Base-by-base conservation (phyloP, 1,140 invertebrate genomes). In the Hycleus phaleratus region DNA sequence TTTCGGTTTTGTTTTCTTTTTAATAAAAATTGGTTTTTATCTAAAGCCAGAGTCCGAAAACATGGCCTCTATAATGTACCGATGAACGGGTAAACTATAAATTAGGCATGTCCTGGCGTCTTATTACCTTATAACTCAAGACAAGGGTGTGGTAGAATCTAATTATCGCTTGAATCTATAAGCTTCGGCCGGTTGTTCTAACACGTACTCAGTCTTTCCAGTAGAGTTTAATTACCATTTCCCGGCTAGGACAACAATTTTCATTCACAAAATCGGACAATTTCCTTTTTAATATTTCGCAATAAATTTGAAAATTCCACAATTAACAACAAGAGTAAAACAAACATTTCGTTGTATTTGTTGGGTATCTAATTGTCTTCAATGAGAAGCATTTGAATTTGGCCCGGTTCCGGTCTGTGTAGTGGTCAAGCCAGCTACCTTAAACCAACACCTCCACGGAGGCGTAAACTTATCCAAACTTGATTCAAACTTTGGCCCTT, bases 61-160 rank as follows among this genome's bases (percentile, higher is more conserved):
- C 45, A 55, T 55, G 44, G 53, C 46, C 57, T 64, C 59, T 56
- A 57, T 61, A 67, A 63, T 57, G 63, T 67, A 58, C 56, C 60
- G 51, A 61, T 62, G 64, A 59, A 56, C 62, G 62, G 62, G 60
- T 64, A 62, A 64, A 68, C 68, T 66, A 69, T 69, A 69, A 69
- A 69, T 69, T 69, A 68, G 59, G 51, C 66, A 62, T 66, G 64
- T 64, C 61, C 59, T 59, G 58, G 61, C 62, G 50, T 68, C 68
- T 69, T 69, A 70, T 70, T 70, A 70, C 65, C 62, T 69, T 69
- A 68, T 68, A 70, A 70, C 68, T 70, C 65, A 68, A 66, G 67
- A 68, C 65, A 65, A 67, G 66, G 66, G 66, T 67, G 68, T 70
- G 66, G 61, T 59, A 48, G 62, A 65, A 67, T 68, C 63, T 68